Conservation (phyloP, 2,797 vertebrate genomes). For the Fistularia commersonii region DNA sequence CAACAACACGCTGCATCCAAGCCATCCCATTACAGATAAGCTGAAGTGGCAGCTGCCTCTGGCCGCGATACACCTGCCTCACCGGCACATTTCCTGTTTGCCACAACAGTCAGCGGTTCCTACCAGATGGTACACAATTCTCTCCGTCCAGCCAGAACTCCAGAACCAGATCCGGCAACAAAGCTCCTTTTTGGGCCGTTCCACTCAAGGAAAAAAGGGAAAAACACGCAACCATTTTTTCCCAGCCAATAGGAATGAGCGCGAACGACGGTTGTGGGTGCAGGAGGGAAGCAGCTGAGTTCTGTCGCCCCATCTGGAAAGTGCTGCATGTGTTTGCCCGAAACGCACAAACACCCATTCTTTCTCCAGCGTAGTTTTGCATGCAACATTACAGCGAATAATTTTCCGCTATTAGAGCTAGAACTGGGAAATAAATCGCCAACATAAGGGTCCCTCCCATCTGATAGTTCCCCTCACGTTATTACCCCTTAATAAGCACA, state of each 20-base stretch:
- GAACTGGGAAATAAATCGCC: constrained; percentile 40
- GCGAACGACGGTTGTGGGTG: constrained; percentile 42
- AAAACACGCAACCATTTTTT: constrained; percentile 61
- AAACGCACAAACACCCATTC: constrained; percentile 30
- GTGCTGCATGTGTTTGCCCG: constrained; percentile 43
- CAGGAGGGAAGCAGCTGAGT: constrained; percentile 35
- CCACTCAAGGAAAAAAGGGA: constrained; percentile 61
- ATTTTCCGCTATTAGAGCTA: constrained; percentile 56
- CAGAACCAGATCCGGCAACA: constrained; percentile 57
- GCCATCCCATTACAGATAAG: constrained; percentile 55
- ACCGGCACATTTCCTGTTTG: constrained; percentile 36
- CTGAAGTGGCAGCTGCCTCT: constrained; percentile 53
- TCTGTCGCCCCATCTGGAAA: constrained; percentile 71
- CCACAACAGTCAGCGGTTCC: constrained; percentile 49
- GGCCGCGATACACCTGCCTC: constrained; percentile 12
- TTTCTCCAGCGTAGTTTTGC: constrained; percentile 29
- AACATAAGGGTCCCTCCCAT: constrained; percentile 46
- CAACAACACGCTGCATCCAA: constrained; percentile 36
- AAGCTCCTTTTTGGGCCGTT: constrained; percentile 74
- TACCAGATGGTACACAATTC: constrained; percentile 59
- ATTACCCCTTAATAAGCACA: constrained; percentile 38
- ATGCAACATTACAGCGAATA: constrained; percentile 60
- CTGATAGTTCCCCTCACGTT: constrained; percentile 44
- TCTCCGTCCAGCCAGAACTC: constrained; percentile 39
- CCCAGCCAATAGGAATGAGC: constrained; percentile 55